Evolutionary conservation across 2,113 vertebrate genomes (phyloP).

Genomic region (Cyphomyrus discorhynchus): DNA sequence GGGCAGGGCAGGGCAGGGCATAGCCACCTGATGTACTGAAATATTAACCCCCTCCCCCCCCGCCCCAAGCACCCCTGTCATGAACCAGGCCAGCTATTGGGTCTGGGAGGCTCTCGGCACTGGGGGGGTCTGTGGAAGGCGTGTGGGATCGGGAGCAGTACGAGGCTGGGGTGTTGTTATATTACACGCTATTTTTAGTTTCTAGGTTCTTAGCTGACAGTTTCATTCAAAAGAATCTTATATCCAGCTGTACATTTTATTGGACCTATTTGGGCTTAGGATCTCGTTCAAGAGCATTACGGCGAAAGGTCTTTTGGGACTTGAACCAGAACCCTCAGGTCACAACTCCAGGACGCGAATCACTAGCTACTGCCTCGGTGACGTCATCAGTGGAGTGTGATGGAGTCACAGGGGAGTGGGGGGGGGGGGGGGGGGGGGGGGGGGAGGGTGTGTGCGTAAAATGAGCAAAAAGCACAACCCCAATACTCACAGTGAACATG

Average conservation of each 20-base stretch:
- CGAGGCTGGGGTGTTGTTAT: not conserved
- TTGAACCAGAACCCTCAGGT: not conserved
- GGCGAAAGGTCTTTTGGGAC: not conserved
- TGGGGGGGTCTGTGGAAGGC: not conserved
- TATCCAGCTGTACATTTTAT: not conserved
- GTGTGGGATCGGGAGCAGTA: not conserved
- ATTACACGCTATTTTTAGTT: not conserved
- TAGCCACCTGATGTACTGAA: not conserved
- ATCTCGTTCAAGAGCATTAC: not conserved
- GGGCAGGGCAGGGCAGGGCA: not conserved
- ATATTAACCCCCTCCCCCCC: no score
- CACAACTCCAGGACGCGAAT: not conserved
- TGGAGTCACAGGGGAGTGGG: not conserved
- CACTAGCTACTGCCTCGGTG: not conserved
- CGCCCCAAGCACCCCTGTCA: not conserved
- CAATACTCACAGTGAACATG: slow-evolving; percentile 87
- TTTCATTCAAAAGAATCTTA: not conserved
- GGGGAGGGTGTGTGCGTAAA: not conserved
- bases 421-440: not conserved
- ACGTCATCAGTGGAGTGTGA: not conserved
- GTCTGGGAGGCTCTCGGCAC: not conserved
- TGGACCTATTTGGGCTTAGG: not conserved
- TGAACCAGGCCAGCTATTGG: not conserved
- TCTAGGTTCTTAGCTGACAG: not conserved
- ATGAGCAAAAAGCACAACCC: not conserved